A percentile compares a stretch with the other conserved stretches of the same genome.
Conservation (phyloP, 2,113 vertebrate species). For the Pungitius pungitius region DNA sequence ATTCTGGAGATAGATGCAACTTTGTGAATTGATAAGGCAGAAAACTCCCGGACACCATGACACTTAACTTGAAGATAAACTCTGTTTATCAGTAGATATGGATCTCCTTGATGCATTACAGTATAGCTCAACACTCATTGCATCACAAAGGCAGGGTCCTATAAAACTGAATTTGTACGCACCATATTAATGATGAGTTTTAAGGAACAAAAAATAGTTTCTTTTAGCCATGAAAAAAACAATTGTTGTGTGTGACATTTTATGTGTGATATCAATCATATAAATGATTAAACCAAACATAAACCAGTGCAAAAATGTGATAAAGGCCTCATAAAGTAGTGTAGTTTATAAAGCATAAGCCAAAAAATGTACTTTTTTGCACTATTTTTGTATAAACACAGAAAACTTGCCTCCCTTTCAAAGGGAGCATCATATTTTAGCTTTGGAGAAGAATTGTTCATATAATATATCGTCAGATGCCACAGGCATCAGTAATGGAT, state of each 20-base stretch:
- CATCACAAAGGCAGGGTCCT: slow-evolving; percentile 5
- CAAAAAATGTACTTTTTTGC: not conserved
- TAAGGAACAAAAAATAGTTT: not conserved
- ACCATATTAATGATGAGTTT: not conserved
- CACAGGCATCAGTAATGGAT: not conserved
- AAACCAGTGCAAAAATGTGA: not conserved
- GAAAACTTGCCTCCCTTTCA: not conserved
- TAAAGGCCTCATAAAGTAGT: too few species aligned
- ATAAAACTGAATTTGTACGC: not conserved
- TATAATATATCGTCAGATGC: not conserved
- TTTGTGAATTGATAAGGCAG: slow-evolving; percentile 6
- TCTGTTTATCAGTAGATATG: slow-evolving; percentile 24
- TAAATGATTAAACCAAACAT: not conserved
- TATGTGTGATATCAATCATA: not conserved
- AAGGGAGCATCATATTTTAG: not conserved
- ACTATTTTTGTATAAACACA: not conserved
- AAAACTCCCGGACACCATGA: slow-evolving; percentile 15
- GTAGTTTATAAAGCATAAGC: not conserved
- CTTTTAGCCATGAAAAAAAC: not conserved
- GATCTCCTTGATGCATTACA: not conserved
- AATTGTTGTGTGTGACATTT: not conserved
- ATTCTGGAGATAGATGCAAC: slow-evolving; percentile 2
- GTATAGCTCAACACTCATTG: slow-evolving; percentile 6
- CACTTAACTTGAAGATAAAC: slow-evolving; percentile 21
- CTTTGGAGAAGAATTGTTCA: not conserved